phyloP scores from a whole-genome alignment of 2,888 invertebrate species.

The Synergus umbraculus region DNA sequence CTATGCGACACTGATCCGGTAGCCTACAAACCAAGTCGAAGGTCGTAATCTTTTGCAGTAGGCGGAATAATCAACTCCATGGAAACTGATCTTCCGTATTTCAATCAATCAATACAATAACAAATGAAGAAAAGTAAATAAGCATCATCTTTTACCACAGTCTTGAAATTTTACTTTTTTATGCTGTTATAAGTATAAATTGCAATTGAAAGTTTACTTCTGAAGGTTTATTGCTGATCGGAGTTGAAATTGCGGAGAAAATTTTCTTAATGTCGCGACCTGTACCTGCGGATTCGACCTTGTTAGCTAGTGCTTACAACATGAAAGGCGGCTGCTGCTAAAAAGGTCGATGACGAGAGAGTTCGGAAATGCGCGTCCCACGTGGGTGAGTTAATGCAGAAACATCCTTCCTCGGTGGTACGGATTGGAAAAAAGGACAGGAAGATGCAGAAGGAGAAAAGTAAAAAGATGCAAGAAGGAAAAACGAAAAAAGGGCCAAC shows the following conservation, averaged over 20 bases:
- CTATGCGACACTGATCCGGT: neutral
- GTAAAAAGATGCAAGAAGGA: slow-evolving; percentile 29
- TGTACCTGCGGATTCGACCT: slow-evolving; percentile 52
- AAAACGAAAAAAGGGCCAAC: slow-evolving; percentile 47
- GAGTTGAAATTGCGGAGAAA: neutral
- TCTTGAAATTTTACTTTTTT: no score
- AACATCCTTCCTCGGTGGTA: slow-evolving; percentile 58
- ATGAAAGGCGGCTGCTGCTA: slow-evolving; percentile 57
- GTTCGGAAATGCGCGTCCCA: slow-evolving; percentile 73
- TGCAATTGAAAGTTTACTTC: no score
- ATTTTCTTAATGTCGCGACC: slow-evolving; percentile 28
- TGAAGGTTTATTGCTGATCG: neutral
- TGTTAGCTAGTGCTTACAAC: slow-evolving; percentile 56
- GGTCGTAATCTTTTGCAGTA: neutral
- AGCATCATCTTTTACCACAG: no score
- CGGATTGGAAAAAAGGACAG: slow-evolving; percentile 45
- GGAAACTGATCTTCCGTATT: slow-evolving; percentile 2
- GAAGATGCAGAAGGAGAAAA: slow-evolving; percentile 44
- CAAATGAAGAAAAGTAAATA: neutral
- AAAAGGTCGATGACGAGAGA: slow-evolving; percentile 76
- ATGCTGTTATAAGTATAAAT: no score
- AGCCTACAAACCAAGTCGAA: neutral
- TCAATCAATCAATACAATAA: neutral
- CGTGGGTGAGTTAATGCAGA: slow-evolving; percentile 69
- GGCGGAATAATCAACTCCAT: neutral